Evolutionary conservation across 2,113 vertebrate species (phyloP).

Genomic region (Protobothrops flavoviridis): DNA sequence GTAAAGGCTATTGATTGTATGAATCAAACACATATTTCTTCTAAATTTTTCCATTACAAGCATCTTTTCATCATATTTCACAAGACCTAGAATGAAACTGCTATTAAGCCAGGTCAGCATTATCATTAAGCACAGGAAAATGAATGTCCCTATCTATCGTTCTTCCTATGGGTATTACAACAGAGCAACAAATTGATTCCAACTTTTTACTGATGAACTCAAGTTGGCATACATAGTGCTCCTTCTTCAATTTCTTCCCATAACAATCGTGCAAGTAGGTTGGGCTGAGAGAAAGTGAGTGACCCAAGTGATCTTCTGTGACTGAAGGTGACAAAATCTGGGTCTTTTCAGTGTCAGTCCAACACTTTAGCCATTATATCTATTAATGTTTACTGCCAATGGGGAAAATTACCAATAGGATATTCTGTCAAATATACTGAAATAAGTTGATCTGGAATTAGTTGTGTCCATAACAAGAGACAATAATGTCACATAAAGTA

Average conservation of each 20-base stretch:
- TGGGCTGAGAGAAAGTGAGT: not conserved
- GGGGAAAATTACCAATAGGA: not conserved
- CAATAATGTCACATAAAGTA: not conserved
- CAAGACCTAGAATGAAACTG: not conserved
- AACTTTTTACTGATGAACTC: not conserved
- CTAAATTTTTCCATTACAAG: not conserved
- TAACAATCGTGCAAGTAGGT: not conserved
- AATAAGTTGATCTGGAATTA: not conserved
- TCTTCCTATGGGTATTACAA: not conserved
- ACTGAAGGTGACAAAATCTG: not conserved
- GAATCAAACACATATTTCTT: not conserved
- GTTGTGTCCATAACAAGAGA: not conserved
- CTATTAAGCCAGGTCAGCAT: not conserved
- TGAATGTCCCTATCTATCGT: not conserved
- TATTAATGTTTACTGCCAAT: not conserved
- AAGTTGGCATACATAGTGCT: not conserved
- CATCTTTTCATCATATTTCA: not conserved
- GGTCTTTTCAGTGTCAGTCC: not conserved
- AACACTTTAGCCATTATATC: not conserved
- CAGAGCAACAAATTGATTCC: not conserved
- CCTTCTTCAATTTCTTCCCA: not conserved
- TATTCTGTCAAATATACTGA: not conserved
- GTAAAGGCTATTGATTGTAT: not conserved
- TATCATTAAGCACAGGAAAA: not conserved
- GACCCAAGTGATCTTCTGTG: not conserved